A percentile compares a stretch with the other conserved stretches of the same genome.
These are phyloP conservation scores for Ophraella communa DNA, from an alignment of 2,888 invertebrate genomes.

Conservation along the genomic window DNA sequence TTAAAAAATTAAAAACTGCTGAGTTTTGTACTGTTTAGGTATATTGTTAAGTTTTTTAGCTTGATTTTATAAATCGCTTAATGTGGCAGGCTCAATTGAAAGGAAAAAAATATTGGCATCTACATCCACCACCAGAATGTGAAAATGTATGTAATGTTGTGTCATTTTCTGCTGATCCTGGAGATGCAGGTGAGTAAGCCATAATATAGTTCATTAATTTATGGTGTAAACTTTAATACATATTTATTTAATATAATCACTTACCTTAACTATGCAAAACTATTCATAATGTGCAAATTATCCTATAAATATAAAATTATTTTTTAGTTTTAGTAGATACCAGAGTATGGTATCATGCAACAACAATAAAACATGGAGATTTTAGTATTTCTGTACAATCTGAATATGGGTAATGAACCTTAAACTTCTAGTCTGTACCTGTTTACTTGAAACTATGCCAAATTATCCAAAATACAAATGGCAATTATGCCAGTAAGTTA, in stretches of 20 bases:
- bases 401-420: slow-evolving; percentile 76
- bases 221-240: too few relatives aligned
- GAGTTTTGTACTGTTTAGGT: too few relatives aligned
- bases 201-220: too few relatives aligned
- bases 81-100: slow-evolving; percentile 94
- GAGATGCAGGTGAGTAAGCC: slow-evolving; percentile 77
- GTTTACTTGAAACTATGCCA: slow-evolving; percentile 18
- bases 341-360: slow-evolving; percentile 90
- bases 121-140: slow-evolving; percentile 88
- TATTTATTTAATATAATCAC: too few relatives aligned
- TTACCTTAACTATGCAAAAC: too few relatives aligned
- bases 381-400: slow-evolving; percentile 90
- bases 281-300: too few relatives aligned
- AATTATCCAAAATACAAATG: slow-evolving; percentile 2
- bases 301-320: too few relatives aligned
- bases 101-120: slow-evolving; percentile 84
- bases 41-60: slow-evolving; percentile 62
- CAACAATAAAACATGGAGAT: slow-evolving; percentile 78
- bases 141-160: slow-evolving; percentile 76
- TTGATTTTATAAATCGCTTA: slow-evolving; percentile 88
- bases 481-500: background rate
- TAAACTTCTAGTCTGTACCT: slow-evolving; percentile 8
- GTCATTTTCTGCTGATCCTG: slow-evolving; percentile 80
- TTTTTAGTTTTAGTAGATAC: slow-evolving; percentile 83
- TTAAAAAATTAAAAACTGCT: too few relatives aligned